Conservation (phyloP, 2,113 vertebrate species). For the Sialia sialis region DNA sequence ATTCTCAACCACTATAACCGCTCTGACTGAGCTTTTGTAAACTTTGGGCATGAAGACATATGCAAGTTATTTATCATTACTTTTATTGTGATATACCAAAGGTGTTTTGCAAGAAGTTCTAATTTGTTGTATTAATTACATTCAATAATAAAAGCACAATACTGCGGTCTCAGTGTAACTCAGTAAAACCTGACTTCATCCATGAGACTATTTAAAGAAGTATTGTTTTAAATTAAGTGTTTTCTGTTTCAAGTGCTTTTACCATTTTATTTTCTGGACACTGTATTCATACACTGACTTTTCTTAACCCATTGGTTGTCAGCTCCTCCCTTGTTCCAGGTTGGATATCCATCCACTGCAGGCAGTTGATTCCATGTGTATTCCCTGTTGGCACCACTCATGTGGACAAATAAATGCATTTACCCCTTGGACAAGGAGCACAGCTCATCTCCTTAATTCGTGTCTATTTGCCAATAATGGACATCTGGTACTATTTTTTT, state of each 20-base stretch:
- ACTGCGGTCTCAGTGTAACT: not conserved
- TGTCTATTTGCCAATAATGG: not conserved
- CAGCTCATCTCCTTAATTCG: not conserved
- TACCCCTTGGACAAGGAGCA: not conserved
- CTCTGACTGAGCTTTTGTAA: slow-evolving; percentile 19
- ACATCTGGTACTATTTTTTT: not conserved
- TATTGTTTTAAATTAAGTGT: not conserved
- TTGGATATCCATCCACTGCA: not conserved
- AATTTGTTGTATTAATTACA: slow-evolving; percentile 36
- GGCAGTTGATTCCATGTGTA: not conserved
- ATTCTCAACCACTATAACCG: slow-evolving; percentile 10
- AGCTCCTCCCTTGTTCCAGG: not conserved
- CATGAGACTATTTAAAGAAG: not conserved
- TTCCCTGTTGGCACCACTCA: not conserved
- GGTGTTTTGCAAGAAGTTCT: not conserved
- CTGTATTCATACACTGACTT: not conserved
- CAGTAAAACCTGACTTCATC: not conserved
- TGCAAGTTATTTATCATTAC: not conserved
- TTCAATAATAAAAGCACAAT: not conserved
- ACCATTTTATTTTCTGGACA: not conserved
- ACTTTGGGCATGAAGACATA: not conserved
- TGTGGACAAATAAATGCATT: not conserved
- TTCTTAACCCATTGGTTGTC: fast-evolving
- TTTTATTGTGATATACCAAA: not conserved
- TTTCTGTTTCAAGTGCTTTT: not conserved